These are phyloP conservation scores for Stigmatopora argus DNA, from an alignment of 2,113 vertebrate genomes.

Conservation along the genomic window DNA sequence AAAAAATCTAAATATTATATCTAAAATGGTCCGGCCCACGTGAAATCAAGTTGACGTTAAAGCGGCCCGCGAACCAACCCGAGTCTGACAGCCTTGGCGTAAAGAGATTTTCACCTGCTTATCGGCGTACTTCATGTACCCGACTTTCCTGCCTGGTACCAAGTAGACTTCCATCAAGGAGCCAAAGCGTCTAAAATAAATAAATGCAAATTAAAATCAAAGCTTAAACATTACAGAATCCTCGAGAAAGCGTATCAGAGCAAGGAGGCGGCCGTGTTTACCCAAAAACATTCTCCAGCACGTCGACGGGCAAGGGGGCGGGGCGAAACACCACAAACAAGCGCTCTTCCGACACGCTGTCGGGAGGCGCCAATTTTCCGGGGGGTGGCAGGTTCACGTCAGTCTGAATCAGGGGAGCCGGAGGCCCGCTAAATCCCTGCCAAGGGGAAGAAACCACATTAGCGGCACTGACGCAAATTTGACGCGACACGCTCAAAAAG, in stretches of 20 bases:
- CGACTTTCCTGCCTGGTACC: constrained; percentile 89
- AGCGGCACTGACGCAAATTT: no score
- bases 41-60: no score
- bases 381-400: constrained; percentile 80
- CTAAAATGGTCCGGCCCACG: no score
- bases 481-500: background rate
- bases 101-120: constrained; percentile 59
- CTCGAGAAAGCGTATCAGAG: no score
- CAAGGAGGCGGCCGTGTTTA: constrained; percentile 41
- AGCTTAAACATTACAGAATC: no score
- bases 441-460: background rate
- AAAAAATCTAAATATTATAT: no score
- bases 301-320: constrained; percentile 80
- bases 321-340: constrained; percentile 94
- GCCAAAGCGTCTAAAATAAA: constrained; percentile 78
- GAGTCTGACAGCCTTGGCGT: no score
- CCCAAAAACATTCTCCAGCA: constrained; percentile 94
- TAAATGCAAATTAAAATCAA: background rate
- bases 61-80: no score
- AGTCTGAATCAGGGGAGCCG: constrained; percentile 80
- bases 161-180: constrained; percentile 88
- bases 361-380: constrained; percentile 83
- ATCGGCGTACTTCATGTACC: constrained; percentile 88
- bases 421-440: constrained; percentile 57
- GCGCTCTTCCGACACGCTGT: constrained; percentile 84